Evolutionary conservation across 2,113 vertebrate genomes (phyloP).

Genomic region (Zosterops borbonicus): DNA sequence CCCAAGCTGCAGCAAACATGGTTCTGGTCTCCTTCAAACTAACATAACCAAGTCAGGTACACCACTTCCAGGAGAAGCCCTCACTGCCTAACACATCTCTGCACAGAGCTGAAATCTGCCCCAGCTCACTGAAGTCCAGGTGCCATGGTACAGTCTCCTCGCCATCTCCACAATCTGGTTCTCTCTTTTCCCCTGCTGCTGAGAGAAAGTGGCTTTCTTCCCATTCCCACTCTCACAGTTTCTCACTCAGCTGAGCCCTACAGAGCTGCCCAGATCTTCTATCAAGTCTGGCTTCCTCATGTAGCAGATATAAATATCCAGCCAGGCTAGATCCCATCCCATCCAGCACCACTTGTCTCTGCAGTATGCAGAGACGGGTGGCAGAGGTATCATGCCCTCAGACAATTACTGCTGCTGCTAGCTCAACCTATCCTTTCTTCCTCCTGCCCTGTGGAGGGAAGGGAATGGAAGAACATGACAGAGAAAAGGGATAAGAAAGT

Average conservation of each 20-base stretch:
- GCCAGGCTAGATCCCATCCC: not conserved
- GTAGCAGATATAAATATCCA: not conserved
- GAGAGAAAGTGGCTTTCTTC: not conserved
- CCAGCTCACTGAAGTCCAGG: not conserved
- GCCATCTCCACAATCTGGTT: not conserved
- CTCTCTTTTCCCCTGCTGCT: not conserved
- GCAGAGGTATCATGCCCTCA: not conserved
- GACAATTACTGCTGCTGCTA: not conserved
- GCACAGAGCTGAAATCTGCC: not conserved
- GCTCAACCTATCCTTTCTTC: not conserved
- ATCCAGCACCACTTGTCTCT: not conserved
- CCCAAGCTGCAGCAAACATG: not conserved
- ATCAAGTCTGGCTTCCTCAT: not conserved
- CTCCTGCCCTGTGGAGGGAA: not conserved
- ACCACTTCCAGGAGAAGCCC: not conserved
- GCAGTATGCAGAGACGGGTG: not conserved
- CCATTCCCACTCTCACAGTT: not conserved
- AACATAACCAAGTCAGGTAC: not conserved
- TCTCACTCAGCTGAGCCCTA: not conserved
- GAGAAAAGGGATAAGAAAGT: not conserved
- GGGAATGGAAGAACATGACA: not conserved
- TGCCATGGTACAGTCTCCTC: not conserved
- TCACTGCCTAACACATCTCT: not conserved
- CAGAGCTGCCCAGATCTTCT: not conserved
- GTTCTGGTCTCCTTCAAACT: not conserved